phyloP scores from a whole-genome alignment of 1,140 invertebrate genomes.

The Pseudomyrmex flavicornis region DNA sequence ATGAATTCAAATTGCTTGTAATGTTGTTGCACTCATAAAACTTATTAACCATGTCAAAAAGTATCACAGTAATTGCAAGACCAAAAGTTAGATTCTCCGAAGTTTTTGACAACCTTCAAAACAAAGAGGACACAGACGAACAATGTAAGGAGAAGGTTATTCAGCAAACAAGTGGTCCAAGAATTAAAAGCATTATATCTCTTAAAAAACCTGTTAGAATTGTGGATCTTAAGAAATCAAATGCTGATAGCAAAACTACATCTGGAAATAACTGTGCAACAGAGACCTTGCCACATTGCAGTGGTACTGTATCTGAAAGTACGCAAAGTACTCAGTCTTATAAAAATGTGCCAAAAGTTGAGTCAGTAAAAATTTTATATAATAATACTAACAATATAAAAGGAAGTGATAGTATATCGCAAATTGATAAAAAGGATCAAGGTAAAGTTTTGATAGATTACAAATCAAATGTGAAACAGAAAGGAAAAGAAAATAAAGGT shows the following conservation, averaged over 20 bases:
- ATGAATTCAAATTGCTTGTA: background rate
- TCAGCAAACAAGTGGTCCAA: conserved; percentile 27
- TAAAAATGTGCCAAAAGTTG: background rate
- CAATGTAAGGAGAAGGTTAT: background rate
- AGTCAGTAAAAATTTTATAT: background rate
- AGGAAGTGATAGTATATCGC: conserved; percentile 3
- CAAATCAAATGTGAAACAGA: background rate
- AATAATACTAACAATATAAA: conserved; percentile 18
- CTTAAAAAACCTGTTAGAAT: conserved; percentile 65
- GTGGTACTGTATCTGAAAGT: background rate
- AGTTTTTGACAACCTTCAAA: conserved; percentile 19
- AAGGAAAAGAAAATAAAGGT: conserved; percentile 60
- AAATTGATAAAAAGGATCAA: background rate
- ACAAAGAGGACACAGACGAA: background rate
- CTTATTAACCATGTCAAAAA: conserved; percentile 23
- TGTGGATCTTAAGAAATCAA: conserved; percentile 15
- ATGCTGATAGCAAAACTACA: background rate
- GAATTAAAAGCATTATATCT: conserved; percentile 64
- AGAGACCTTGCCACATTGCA: background rate
- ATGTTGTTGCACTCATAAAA: background rate
- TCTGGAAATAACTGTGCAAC: background rate
- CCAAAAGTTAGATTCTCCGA: conserved; percentile 76
- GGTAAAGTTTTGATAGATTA: background rate
- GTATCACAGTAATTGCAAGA: conserved; percentile 21
- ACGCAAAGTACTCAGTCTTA: background rate